Percentiles rank a stretch among this genome's conserved stretches.
Evolutionary conservation across 2,113 vertebrate genomes (phyloP).

Genomic region (Antigone vipio): DNA sequence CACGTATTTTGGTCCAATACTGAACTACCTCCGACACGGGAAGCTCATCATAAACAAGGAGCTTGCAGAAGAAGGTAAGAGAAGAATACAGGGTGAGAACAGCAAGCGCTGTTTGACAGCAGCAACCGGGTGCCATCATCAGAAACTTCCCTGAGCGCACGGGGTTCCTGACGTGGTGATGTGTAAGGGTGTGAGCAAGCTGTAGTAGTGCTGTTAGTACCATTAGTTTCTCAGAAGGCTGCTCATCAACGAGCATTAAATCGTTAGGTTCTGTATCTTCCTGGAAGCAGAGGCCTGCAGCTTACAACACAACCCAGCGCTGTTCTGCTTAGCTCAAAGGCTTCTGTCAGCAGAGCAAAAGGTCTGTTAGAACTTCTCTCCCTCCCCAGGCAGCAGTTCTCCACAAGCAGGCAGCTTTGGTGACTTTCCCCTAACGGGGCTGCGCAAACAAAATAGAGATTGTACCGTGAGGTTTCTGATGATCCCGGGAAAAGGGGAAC

Average conservation of each 20-base stretch:
- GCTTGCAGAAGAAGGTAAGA: constrained; percentile 94
- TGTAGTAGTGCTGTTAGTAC: not conserved
- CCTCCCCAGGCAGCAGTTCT: not conserved
- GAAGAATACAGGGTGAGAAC: not conserved
- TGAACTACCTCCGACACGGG: constrained; percentile 98
- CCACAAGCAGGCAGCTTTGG: not conserved
- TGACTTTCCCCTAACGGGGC: not conserved
- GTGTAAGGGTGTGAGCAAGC: not conserved
- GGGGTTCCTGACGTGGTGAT: fast-evolving
- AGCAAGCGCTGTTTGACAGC: not conserved
- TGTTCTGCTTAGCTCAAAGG: not conserved
- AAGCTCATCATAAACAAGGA: constrained; percentile 99
- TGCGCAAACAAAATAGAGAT: not conserved
- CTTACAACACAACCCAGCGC: not conserved
- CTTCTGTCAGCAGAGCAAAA: not conserved
- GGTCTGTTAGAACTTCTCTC: not conserved
- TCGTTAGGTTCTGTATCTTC: not conserved
- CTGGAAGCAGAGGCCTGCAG: not conserved
- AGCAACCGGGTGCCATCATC: fast-evolving
- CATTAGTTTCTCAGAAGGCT: not conserved
- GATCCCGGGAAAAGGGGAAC: not conserved
- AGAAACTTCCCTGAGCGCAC: fast-evolving
- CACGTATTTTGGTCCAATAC: constrained; percentile 96
- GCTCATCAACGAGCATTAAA: not conserved
- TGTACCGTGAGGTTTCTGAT: not conserved